These are phyloP conservation scores for Paramuricea clavata DNA, from an alignment of 92 coral and sea anemone genomes.

Conservation along the genomic window DNA sequence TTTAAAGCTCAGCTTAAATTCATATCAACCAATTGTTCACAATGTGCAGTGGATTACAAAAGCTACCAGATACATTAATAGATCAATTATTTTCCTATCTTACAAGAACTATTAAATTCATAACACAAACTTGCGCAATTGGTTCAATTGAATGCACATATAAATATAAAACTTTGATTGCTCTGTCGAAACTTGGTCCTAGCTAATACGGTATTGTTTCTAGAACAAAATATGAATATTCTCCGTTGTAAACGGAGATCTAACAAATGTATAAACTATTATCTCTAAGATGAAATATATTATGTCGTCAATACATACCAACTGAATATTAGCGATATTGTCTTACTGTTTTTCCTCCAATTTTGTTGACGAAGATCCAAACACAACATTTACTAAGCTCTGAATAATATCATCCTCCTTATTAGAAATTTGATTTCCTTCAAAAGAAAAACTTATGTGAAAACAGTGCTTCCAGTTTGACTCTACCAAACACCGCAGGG, in stretches of 20 bases:
- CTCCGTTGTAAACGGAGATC: neutral
- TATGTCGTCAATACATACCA: neutral
- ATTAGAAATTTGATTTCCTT: neutral
- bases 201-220: no score
- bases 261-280: neutral
- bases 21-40: no score
- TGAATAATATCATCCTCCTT: conserved; percentile 10
- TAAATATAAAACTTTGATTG: no score
- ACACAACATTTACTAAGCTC: conserved; percentile 18
- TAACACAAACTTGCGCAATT: no score
- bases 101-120: no score
- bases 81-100: no score
- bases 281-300: neutral
- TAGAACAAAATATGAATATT: neutral
- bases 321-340: neutral
- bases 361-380: neutral
- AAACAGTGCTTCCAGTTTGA: neutral
- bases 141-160: no score
- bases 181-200: no score
- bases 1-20: no score
- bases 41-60: no score
- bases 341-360: neutral
- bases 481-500: no score
- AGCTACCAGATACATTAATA: no score
- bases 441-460: neutral